A percentile compares a stretch with the other conserved stretches of the same genome.
These are phyloP conservation scores for Oikopleura dioica DNA, from an alignment of 23 tunicate species.

Conservation along the genomic window DNA sequence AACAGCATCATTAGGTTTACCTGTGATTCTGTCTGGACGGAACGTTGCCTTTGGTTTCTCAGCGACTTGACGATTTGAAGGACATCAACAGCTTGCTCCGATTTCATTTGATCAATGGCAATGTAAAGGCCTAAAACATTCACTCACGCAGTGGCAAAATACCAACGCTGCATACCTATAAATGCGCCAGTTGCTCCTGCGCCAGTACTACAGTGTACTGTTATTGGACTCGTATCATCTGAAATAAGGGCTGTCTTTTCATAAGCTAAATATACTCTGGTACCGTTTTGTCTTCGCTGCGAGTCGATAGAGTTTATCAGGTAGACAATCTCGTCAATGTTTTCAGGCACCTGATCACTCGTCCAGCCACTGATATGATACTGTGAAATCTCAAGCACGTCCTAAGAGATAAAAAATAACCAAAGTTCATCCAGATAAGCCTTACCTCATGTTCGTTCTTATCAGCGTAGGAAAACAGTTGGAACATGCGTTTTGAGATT, in stretches of 20 bases:
- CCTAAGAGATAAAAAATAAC: too few species aligned
- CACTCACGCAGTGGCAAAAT: too few species aligned
- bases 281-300: not conserved
- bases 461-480: not conserved
- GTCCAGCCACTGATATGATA: slow-evolving; percentile 1
- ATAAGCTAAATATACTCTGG: not conserved
- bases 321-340: not conserved
- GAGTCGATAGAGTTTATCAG: not conserved
- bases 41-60: not conserved
- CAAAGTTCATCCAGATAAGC: too few species aligned
- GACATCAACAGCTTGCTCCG: slow-evolving; percentile 1
- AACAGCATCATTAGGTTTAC: too few species aligned
- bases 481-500: not conserved
- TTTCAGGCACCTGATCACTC: not conserved
- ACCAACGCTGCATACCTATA: not conserved
- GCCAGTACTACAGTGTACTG: not conserved
- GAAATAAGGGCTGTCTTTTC: not conserved
- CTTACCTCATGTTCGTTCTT: too few species aligned
- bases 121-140: not conserved
- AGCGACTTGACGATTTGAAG: not conserved
- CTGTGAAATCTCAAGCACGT: not conserved
- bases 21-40: not conserved
- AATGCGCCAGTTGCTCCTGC: not conserved
- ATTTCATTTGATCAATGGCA: not conserved
- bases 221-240: not conserved